Evolutionary conservation across 37 sponge, comb jelly and placozoan genomes (phyloP), one percentile per base, ranked within the genome.

Genomic region (Ianthella basta): DNA sequence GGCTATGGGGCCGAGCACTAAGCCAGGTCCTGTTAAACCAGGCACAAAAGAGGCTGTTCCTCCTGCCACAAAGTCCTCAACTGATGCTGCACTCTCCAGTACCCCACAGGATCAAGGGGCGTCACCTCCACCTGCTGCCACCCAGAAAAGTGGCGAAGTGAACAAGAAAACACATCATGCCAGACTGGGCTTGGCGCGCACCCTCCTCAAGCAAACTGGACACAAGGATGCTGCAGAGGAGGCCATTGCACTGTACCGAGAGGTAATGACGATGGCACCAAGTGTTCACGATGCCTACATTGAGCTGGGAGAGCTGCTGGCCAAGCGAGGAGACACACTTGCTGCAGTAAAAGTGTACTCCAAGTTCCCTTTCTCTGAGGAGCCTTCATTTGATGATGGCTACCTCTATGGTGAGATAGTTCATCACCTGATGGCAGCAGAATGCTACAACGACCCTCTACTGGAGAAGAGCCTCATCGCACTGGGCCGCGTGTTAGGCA

Each of bases 211-310:
- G 66, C 65, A 80, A 34, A 27, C 68, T 34, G 72, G 69, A 12
- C 44, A 70, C 12, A 84, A 74, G 36, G 83, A 82, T 33, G 56
- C 66, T 8, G 1, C 88, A 32, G 86, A 91, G 36, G 94, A 96
- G 79, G 50, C 88, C 4, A 81, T 86, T 23, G 30, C 74, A 23
- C 67, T 98, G 21, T 96, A 96, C 70, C 70, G 72, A 21, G 89
- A 95, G 65, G 98, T 95, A 34, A 92, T 95, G 38, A 69, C 61
- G 13, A 88, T 98, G 89, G 79, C 89, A 56, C 92, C 94, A 23
- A 64, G 86, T 23, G 67, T 95, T 25, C 98, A 98, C 79, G 98
- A 98, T 79, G 96, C 98, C 15, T 98, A 98, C 84, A 98, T 98
- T 60, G 98, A 98, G 56, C 90, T 98, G 32, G 98, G 94, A 0